Evolutionary conservation across 2,888 invertebrate species (phyloP).

Genomic region (Cryptocephalus primarius): DNA sequence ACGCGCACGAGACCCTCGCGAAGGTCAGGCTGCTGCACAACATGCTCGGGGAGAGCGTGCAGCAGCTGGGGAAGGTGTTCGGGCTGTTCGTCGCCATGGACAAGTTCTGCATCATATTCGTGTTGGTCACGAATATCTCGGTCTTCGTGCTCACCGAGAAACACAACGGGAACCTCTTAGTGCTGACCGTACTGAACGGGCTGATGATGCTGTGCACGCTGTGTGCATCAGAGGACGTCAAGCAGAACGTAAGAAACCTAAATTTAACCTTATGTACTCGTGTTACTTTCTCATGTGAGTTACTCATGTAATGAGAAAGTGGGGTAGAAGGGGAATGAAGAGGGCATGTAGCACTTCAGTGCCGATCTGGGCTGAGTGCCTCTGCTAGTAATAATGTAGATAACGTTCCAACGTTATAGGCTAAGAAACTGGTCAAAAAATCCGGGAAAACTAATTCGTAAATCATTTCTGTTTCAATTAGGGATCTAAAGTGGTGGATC

Average conservation of each 20-base stretch:
- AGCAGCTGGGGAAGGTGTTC: slow-evolving; percentile 16
- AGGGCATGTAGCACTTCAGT: too few relatives aligned
- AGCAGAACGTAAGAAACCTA: not conserved
- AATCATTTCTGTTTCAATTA: too few relatives aligned
- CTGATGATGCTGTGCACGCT: not conserved
- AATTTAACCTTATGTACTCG: too few relatives aligned
- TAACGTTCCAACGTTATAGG: too few relatives aligned
- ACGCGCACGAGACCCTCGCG: slow-evolving; percentile 8
- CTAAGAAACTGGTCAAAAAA: too few relatives aligned
- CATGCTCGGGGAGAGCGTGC: slow-evolving; percentile 14
- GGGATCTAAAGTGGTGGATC: too few relatives aligned
- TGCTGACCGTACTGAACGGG: slow-evolving; percentile 9
- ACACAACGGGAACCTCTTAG: slow-evolving; percentile 10
- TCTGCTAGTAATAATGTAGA: too few relatives aligned
- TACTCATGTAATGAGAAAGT: too few relatives aligned
- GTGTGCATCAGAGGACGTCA: not conserved
- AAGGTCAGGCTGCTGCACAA: slow-evolving; percentile 16
- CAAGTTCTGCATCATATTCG: slow-evolving; percentile 15
- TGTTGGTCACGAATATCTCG: slow-evolving; percentile 17
- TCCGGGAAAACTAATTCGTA: too few relatives aligned
- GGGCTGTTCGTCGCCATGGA: slow-evolving; percentile 20
- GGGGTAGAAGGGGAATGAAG: too few relatives aligned
- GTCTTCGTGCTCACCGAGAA: slow-evolving; percentile 7
- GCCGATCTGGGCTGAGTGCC: too few relatives aligned
- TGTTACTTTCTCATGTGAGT: too few relatives aligned